Conservation (phyloP, 2,113 vertebrate species). For the Bungarus multicinctus region DNA sequence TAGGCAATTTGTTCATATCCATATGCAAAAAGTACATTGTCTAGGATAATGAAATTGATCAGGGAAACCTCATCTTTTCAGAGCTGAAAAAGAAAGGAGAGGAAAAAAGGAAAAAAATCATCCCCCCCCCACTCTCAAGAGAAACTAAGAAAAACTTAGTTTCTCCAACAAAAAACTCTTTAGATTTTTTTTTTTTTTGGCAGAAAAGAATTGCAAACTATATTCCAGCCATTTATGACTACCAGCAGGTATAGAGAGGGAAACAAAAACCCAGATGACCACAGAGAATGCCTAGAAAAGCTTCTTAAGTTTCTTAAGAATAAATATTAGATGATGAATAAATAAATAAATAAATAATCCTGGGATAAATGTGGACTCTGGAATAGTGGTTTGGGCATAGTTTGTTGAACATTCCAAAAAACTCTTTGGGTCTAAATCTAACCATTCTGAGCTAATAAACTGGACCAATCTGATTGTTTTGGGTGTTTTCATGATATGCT, state of each 20-base stretch:
- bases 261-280: neutral
- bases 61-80: neutral
- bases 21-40: neutral
- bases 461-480: neutral
- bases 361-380: neutral
- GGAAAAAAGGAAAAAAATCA: neutral
- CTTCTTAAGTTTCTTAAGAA: neutral
- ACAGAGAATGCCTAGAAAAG: neutral
- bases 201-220: neutral
- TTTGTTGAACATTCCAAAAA: neutral
- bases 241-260: neutral
- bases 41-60: neutral
- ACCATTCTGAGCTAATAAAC: neutral
- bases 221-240: neutral
- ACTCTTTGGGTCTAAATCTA: neutral
- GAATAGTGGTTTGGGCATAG: neutral
- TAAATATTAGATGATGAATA: neutral
- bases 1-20: neutral
- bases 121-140: neutral
- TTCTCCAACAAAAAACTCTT: neutral
- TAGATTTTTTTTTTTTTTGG: neutral
- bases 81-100: neutral
- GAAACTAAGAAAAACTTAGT: neutral
- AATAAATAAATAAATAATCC: neutral
- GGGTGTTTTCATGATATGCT: neutral